phyloP scores from a whole-genome alignment of 2,797 vertebrate genomes.

The Cuculus canorus region DNA sequence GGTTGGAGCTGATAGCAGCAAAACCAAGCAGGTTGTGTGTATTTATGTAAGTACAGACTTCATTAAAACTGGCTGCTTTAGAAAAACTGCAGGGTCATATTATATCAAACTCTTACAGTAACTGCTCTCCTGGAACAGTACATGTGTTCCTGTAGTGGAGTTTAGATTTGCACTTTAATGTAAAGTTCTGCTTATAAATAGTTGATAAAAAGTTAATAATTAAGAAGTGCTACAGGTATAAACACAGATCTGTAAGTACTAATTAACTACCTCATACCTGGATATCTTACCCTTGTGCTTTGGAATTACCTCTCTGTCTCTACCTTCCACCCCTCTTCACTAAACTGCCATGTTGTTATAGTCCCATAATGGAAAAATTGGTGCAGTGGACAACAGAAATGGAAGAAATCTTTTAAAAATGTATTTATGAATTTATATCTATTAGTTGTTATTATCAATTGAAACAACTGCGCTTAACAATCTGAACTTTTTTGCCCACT shows the following conservation, averaged over 20 bases:
- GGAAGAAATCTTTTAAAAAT: not conserved
- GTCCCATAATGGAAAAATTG: not conserved
- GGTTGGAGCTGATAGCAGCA: not conserved
- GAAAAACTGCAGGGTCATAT: not conserved
- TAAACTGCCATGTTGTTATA: not conserved
- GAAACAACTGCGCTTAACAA: not conserved
- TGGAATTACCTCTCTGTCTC: not conserved
- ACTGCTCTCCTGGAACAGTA: not conserved
- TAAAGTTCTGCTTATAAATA: slow-evolving; percentile 5
- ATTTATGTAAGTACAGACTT: not conserved
- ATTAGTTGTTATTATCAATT: not conserved
- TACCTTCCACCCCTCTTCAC: not conserved
- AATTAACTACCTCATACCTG: not conserved
- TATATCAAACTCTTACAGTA: not conserved
- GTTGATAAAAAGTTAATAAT: not conserved
- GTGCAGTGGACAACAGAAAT: not conserved
- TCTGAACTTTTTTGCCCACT: not conserved
- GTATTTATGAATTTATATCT: not conserved
- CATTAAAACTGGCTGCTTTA: slow-evolving; percentile 2
- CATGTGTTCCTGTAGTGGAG: not conserved
- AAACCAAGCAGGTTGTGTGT: not conserved
- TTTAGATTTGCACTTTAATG: not conserved
- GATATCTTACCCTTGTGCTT: not conserved
- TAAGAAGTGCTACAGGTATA: not conserved
- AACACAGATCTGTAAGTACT: not conserved